Percentiles rank a stretch among this genome's conserved stretches.
Evolutionary conservation across 2,888 invertebrate species (phyloP).

Genomic region (Vanessa cardui): DNA sequence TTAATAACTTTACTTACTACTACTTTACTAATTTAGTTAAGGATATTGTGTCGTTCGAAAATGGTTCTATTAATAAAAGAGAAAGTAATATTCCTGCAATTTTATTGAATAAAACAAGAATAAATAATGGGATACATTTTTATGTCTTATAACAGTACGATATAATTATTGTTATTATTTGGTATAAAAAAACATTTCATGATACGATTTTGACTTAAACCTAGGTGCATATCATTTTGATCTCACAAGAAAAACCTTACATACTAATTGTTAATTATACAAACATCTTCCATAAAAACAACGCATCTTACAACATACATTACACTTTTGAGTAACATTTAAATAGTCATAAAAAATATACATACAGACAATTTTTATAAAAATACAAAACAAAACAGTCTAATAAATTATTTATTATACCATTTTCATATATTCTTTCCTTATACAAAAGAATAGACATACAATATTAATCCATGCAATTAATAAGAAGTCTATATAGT

Average conservation of each 20-base stretch:
- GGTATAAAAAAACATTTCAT: conserved; percentile 21
- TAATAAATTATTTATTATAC: conserved; percentile 30
- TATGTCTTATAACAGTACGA: neutral
- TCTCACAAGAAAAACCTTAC: conserved; percentile 37
- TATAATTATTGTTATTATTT: neutral
- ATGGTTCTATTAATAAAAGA: neutral
- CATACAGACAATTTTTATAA: neutral
- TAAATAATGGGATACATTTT: conserved; percentile 9
- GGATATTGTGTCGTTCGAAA: neutral
- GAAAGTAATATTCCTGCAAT: neutral
- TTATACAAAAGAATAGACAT: conserved; percentile 33
- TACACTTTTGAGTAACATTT: conserved; percentile 15
- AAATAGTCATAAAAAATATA: neutral
- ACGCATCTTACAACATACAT: neutral
- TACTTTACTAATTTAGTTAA: neutral
- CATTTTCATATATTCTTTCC: conserved; percentile 1
- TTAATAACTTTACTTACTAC: too few relatives aligned
- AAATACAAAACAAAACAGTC: conserved; percentile 18
- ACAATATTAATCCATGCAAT: conserved; percentile 50
- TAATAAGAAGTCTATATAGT: conserved; percentile 54
- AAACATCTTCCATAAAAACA: conserved; percentile 17
- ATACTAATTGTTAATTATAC: conserved; percentile 30
- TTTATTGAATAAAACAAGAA: conserved; percentile 6
- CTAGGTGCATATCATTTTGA: conserved; percentile 35
- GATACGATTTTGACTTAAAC: conserved; percentile 16